These are phyloP conservation scores for Zaprionus ghesquierei DNA, from an alignment of 1,140 invertebrate genomes.

Conservation along the genomic window DNA sequence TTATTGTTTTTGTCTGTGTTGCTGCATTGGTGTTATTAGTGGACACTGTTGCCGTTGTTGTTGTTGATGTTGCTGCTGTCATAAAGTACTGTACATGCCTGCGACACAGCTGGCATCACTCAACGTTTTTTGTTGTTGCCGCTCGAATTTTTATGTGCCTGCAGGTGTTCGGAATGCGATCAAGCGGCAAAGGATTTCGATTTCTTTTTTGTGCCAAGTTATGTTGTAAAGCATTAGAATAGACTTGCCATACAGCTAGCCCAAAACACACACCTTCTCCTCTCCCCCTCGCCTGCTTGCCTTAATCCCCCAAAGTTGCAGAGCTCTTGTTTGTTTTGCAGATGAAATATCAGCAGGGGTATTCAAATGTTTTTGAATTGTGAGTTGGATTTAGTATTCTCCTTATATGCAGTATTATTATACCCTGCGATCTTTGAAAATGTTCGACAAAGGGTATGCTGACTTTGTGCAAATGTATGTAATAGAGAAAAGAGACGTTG, in stretches of 20 bases:
- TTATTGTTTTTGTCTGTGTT: conserved; percentile 79
- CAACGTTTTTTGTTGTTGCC: conserved; percentile 33
- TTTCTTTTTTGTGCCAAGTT: not conserved
- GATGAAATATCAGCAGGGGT: too few species aligned
- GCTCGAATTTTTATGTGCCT: conserved; percentile 19
- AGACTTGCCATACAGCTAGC: not conserved
- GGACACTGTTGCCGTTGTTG: conserved; percentile 24
- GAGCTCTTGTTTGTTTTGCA: too few species aligned
- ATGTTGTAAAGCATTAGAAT: conserved; percentile 13
- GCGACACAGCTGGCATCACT: conserved; percentile 70
- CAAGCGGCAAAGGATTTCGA: conserved; percentile 16
- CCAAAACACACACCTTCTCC: not conserved
- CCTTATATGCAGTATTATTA: too few species aligned
- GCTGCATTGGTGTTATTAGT: conserved; percentile 78
- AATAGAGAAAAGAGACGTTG: too few species aligned
- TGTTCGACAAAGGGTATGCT: too few species aligned
- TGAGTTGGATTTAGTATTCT: too few species aligned
- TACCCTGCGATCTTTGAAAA: too few species aligned
- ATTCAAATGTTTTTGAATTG: too few species aligned
- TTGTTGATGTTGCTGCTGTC: conserved; percentile 9
- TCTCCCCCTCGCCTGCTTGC: too few species aligned
- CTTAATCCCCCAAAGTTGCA: too few species aligned
- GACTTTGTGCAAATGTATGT: too few species aligned
- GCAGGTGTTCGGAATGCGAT: conserved; percentile 30
- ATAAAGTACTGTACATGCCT: conserved; percentile 67